Base-by-base conservation (phyloP, 2,888 invertebrate species). In the Lagria hirta region DNA sequence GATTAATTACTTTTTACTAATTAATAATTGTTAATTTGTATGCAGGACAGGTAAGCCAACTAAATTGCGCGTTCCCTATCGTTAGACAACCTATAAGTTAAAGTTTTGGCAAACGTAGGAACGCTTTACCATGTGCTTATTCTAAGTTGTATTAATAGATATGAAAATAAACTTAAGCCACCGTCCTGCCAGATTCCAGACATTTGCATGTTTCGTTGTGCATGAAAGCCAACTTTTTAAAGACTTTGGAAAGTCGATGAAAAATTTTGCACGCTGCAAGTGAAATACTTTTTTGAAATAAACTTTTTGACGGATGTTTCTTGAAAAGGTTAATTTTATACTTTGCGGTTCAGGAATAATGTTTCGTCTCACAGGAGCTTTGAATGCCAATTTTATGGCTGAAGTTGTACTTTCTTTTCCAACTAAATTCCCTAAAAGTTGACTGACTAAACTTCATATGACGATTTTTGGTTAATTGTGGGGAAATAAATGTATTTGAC, bases 101-200 rank as follows among this genome's bases (percentile, higher is more conserved):
- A 37, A 37, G 32, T 47, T 47, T 52, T 62, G 60, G 59, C 59
- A 60, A 57, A 49, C 43, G 40, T 43, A 37, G 46, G 47, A 49
- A 49, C 49, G 52, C 48, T 55, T 20, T 38, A 43, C 45, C 43
- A 49, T 56, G 52, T 57, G 59, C 57, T 61, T 62, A 58, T 47
- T 58, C 55, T 55, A 55, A 50, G 50, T 51, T 54, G 55, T 65
- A 65, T 65, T 65, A 62, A 64, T 65, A 65, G 64, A 60, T 52
- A 55, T 55, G 60, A 65, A 65, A 63, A 65, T 64, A 65, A 64
- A 64, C 62, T 55, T 51, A 49, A 30, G 59, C 55, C 55, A 58
- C 55, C 55, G 58, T 59, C 57, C 56, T 56, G 61, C 57, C 58
- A 59, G 58, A 61, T 62, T 63, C 58, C 61, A 54, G 47, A 46